A percentile compares a stretch with the other conserved stretches of the same genome.
Conservation (phyloP, 2,113 vertebrate species). For the Perognathus longimembris region DNA sequence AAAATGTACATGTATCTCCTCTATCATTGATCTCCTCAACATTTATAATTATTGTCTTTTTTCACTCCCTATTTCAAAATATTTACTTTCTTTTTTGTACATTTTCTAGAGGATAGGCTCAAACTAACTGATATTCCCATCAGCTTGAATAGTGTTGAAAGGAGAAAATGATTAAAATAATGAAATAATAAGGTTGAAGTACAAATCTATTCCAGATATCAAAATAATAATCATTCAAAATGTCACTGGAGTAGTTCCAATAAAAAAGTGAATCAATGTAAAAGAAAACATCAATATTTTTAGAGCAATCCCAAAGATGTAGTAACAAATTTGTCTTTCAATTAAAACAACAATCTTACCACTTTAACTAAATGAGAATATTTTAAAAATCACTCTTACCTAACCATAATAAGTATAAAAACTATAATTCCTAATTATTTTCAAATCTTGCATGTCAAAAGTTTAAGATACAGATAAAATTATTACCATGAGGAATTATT, state of each 20-base stretch:
- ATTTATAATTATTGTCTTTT: not conserved
- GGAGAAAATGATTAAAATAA: slow-evolving; percentile 2
- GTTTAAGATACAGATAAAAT: not conserved
- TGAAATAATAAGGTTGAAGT: not conserved
- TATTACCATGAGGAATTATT: not conserved
- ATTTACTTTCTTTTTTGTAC: not conserved
- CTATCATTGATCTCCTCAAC: no score
- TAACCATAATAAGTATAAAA: not conserved
- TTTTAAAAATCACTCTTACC: not conserved
- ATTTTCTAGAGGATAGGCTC: not conserved
- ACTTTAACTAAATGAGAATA: not conserved
- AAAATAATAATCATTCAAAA: not conserved
- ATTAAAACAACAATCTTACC: not conserved
- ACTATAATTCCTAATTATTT: not conserved
- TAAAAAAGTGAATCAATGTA: not conserved
- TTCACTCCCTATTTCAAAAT: not conserved
- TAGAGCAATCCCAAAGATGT: not conserved
- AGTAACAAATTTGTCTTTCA: not conserved
- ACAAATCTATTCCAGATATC: not conserved
- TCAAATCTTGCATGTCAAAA: not conserved
- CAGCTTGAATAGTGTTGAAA: not conserved
- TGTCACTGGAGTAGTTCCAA: not conserved
- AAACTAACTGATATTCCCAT: slow-evolving; percentile 17
- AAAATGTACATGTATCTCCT: not conserved
- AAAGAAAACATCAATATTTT: not conserved